phyloP scores from a whole-genome alignment of 2,888 invertebrate species.

The Drepana falcataria region DNA sequence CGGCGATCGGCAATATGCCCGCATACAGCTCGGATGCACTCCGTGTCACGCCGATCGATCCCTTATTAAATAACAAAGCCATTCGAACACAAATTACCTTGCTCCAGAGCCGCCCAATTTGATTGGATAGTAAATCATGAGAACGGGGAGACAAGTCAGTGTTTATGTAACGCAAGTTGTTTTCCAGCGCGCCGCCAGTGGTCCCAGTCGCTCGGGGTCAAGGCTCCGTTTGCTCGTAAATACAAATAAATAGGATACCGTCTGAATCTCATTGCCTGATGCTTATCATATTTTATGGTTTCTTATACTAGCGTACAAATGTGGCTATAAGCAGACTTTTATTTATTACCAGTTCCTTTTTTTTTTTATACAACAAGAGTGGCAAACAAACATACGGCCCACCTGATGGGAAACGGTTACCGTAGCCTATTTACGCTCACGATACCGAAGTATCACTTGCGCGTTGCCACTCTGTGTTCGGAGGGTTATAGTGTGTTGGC shows the following conservation, averaged over 20 bases:
- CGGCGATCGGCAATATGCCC: constrained; percentile 44
- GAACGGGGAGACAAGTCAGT: constrained; percentile 34
- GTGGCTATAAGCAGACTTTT: constrained; percentile 49
- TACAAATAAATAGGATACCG: constrained; percentile 67
- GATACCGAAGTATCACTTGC: no score
- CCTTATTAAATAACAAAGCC: constrained; percentile 39
- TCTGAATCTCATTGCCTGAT: constrained; percentile 63
- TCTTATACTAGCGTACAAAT: constrained; percentile 56
- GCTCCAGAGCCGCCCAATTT: constrained; percentile 23
- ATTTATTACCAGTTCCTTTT: constrained; percentile 36
- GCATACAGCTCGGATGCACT: constrained; percentile 46
- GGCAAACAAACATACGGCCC: constrained; percentile 9
- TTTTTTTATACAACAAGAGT: no score
- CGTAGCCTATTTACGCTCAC: no score
- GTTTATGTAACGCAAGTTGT: constrained; percentile 48
- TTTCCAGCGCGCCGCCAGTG: constrained; percentile 30
- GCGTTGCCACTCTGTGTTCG: no score
- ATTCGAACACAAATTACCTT: background rate
- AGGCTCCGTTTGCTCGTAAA: constrained; percentile 65
- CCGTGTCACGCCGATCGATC: constrained; percentile 36
- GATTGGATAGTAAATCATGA: constrained; percentile 37
- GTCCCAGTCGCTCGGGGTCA: constrained; percentile 44
- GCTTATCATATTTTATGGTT: constrained; percentile 71
- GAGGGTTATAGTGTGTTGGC: no score
- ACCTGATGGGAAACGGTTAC: background rate